Evolutionary conservation across 2,888 invertebrate genomes (phyloP).

Genomic region (Lottia gigantea): DNA sequence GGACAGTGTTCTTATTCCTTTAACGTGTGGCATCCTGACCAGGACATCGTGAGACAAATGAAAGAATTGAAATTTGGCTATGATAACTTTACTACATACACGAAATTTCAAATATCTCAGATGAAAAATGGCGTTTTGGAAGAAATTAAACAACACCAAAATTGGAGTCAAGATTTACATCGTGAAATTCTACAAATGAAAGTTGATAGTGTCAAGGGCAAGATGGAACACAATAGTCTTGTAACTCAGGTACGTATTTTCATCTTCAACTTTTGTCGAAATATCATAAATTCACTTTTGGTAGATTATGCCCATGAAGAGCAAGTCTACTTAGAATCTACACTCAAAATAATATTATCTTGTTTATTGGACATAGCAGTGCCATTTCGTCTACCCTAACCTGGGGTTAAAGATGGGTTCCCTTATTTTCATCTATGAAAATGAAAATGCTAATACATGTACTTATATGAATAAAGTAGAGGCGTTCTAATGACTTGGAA

Average conservation of each 20-base stretch:
- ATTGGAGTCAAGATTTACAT: slow-evolving; percentile 41
- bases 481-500: no score
- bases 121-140: slow-evolving; percentile 34
- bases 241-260: background rate
- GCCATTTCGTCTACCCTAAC: no score
- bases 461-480: no score
- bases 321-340: no score
- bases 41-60: slow-evolving; percentile 50
- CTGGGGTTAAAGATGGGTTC: no score
- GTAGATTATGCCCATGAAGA: no score
- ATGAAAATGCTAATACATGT: no score
- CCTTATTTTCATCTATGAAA: no score
- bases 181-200: slow-evolving; percentile 37
- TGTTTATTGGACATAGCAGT: no score
- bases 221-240: slow-evolving; percentile 25
- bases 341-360: no score
- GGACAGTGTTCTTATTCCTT: slow-evolving; percentile 48
- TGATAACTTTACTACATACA: slow-evolving; percentile 40
- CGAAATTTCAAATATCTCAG: slow-evolving; percentile 21
- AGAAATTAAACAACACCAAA: slow-evolving; percentile 37
- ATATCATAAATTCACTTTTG: no score
- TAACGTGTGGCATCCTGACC: slow-evolving; percentile 62
- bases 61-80: slow-evolving; percentile 44
- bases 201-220: slow-evolving; percentile 28
- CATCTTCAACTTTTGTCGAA: no score